phyloP scores from a whole-genome alignment of 2,888 invertebrate species.

The Ichneumoninae sp. region DNA sequence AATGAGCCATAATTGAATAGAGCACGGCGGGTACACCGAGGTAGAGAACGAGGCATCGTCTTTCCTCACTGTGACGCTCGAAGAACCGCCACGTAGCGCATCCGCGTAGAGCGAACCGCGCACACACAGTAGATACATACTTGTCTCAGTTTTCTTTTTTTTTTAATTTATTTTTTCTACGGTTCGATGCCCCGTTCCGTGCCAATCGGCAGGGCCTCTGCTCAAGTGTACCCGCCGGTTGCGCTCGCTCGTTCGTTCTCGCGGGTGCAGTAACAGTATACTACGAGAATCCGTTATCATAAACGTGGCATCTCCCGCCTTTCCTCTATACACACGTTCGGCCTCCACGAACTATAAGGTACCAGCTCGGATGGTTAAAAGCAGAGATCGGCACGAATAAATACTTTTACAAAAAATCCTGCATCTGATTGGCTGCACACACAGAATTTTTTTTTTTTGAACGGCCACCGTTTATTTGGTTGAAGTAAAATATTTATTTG shows the following conservation, averaged over 20 bases:
- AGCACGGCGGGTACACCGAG: background rate
- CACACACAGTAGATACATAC: conserved; percentile 44
- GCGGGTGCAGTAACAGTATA: conserved; percentile 81
- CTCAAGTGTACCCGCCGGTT: conserved; percentile 55
- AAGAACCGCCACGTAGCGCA: background rate
- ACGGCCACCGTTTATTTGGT: too few relatives aligned
- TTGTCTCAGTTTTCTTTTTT: conserved; percentile 59
- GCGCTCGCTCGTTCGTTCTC: conserved; percentile 67
- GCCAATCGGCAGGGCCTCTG: conserved; percentile 70
- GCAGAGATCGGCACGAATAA: too few relatives aligned
- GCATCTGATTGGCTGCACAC: too few relatives aligned
- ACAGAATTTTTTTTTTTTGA: too few relatives aligned
- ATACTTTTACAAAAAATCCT: too few relatives aligned
- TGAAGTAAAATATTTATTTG: too few relatives aligned
- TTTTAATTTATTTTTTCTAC: conserved; percentile 63
- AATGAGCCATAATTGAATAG: background rate
- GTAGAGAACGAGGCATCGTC: background rate
- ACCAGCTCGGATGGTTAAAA: too few relatives aligned
- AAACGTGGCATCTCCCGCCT: conserved; percentile 63
- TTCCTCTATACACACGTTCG: conserved; percentile 33
- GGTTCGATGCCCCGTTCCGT: conserved; percentile 76
- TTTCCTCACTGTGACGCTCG: background rate
- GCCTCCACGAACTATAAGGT: background rate
- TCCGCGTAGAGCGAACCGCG: conserved; percentile 18
- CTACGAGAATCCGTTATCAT: conserved; percentile 81